A percentile compares a stretch with the other conserved stretches of the same genome.
These are phyloP conservation scores for Lagopus leucura DNA, from an alignment of 2,113 vertebrate species.

Conservation along the genomic window DNA sequence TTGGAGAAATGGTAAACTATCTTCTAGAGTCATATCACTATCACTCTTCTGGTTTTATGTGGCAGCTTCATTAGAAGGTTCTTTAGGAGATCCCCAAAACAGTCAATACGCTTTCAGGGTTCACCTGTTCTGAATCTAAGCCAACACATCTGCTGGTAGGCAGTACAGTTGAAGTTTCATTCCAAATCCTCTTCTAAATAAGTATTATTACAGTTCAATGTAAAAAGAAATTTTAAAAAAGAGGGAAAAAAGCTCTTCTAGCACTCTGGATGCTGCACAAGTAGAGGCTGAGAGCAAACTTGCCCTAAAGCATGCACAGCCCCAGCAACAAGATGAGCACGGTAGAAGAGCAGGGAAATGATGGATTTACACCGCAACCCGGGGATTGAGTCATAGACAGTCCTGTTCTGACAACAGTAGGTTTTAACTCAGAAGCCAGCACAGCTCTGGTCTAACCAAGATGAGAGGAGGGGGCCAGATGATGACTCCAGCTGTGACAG, in stretches of 20 bases:
- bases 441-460: not conserved
- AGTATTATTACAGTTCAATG: not conserved
- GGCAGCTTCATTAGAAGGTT: not conserved
- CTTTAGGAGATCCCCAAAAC: not conserved
- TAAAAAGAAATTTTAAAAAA: no score
- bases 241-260: not conserved
- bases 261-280: not conserved
- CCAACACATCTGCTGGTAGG: accelerated
- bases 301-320: not conserved
- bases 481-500: not conserved
- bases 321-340: not conserved
- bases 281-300: not conserved
- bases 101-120: not conserved
- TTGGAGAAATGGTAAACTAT: not conserved
- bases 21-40: not conserved
- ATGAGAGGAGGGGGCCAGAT: not conserved
- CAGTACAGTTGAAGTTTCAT: not conserved
- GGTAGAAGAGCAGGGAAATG: not conserved
- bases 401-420: not conserved
- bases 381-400: not conserved
- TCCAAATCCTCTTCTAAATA: not conserved
- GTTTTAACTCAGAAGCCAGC: not conserved
- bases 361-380: not conserved
- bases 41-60: not conserved
- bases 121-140: not conserved